Base-by-base conservation (phyloP, 2,888 invertebrate species). In the Hoplodrina blanda region DNA sequence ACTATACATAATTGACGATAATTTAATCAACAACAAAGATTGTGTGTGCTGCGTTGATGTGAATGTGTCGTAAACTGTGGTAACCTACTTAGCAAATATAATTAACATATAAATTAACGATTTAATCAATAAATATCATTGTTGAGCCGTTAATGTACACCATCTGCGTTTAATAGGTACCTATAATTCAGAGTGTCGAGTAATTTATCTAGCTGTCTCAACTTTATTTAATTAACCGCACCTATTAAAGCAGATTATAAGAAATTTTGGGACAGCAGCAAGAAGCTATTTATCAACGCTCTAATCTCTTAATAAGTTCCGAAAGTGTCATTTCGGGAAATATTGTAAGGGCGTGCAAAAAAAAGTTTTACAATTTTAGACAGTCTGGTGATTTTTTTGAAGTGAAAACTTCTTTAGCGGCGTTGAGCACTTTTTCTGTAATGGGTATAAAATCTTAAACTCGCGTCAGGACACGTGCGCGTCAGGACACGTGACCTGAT, bases 1-100 rank as follows among this genome's bases (percentile, higher is more conserved):
- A 74, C 61, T 62, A n/a, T 76, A 80, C 80, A 80, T 80, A 68
- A 77, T 74, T 77, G 76, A 77, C 62, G 44, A 77, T 80, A 77
- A 80, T 77, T 75, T 68, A 77, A 77, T 77, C 63, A 77, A 80
- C 75, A 61, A 56, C 37, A 63, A 59, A 64, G 49, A 62, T 63
- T 79, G 59, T 68, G 33, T 75, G 37, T 68, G 60, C 25, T 37
- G 33, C 25, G 30, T 68, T 80, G 68, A 74, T 74, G 25, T 25
- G 46, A 61, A 61, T 61, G 49, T 61, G 75, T 63, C 63, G 68
- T 74, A 78, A 79, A 76, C 54, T 65, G 37, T 44, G n/a, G 54
- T 73, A 57, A 64, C 80, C 80, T 54, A 74, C 37, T 80, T 68
- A 61, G n/a, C 25, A 44, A 13, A 44, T 10, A 55, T 49, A 33